A percentile compares a stretch with the other conserved stretches of the same genome.
These are phyloP conservation scores for Myripristis murdjan DNA, from an alignment of 2,797 vertebrate genomes.

Conservation along the genomic window DNA sequence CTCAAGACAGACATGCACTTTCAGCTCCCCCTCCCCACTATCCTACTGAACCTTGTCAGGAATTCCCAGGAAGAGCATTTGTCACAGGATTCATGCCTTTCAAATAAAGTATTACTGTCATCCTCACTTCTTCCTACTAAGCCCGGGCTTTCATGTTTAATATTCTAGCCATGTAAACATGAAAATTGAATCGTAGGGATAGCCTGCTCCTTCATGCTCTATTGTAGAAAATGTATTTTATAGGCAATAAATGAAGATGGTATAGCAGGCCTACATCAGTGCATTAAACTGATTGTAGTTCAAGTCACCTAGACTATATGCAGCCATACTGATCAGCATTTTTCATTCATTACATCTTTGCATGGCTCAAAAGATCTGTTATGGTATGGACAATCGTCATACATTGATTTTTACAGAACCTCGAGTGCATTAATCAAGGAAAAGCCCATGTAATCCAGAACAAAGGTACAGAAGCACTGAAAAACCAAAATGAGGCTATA, in stretches of 20 bases:
- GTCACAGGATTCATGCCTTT: conserved; percentile 57
- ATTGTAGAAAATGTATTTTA: conserved; percentile 33
- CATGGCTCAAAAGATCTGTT: background rate
- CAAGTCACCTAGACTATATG: conserved; percentile 2
- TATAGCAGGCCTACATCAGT: background rate
- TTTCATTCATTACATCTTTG: background rate
- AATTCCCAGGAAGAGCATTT: conserved; percentile 52
- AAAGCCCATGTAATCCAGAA: background rate
- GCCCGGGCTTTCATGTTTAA: conserved; percentile 42
- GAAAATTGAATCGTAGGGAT: conserved; percentile 20
- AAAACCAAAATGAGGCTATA: background rate
- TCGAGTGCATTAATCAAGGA: background rate
- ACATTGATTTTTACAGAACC: background rate
- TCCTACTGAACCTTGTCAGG: conserved; percentile 31
- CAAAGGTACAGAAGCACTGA: background rate
- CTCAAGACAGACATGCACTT: conserved; percentile 8
- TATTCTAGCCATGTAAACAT: conserved; percentile 55
- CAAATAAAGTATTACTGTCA: conserved; percentile 49
- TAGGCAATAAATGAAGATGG: background rate
- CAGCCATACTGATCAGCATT: background rate
- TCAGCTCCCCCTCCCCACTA: conserved; percentile 18
- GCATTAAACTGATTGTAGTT: conserved; percentile 8
- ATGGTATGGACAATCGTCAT: background rate
- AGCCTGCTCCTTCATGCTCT: conserved; percentile 20
- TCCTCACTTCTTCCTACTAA: conserved; percentile 19